phyloP scores from a whole-genome alignment of 92 coral and sea anemone genomes.

The Bergia puertoricense region DNA sequence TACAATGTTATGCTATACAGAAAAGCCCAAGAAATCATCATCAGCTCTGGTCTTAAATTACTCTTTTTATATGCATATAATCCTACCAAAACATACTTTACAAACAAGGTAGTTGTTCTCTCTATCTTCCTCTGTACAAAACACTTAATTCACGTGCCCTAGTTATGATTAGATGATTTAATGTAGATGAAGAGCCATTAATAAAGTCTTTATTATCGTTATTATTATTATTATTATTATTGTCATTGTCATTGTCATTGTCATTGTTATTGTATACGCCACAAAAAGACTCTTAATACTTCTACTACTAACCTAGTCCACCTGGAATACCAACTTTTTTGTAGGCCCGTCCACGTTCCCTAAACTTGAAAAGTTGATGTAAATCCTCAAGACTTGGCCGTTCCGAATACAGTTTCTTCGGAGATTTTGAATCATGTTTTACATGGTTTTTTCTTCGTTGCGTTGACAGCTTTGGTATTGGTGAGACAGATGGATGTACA shows the following conservation, averaged over 20 bases:
- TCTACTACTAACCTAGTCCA: slow-evolving; percentile 20
- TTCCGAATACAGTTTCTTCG: slow-evolving; percentile 26
- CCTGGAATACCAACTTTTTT: slow-evolving; percentile 42
- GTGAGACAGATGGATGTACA: neutral
- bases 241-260: too few relatives aligned
- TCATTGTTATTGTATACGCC: too few relatives aligned
- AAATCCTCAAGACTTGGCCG: slow-evolving; percentile 46
- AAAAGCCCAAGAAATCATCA: slow-evolving; percentile 38
- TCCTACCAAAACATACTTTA: too few relatives aligned
- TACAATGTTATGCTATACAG: slow-evolving; percentile 99
- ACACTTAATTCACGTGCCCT: too few relatives aligned
- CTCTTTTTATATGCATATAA: too few relatives aligned
- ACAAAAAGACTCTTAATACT: too few relatives aligned
- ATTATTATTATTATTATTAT: too few relatives aligned
- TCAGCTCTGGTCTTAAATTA: neutral
- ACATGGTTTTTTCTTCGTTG: neutral
- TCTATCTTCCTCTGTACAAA: neutral
- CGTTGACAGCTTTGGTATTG: neutral
- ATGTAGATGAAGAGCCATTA: too few relatives aligned
- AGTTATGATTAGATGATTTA: too few relatives aligned
- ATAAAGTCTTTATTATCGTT: too few relatives aligned
- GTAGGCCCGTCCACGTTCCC: slow-evolving; percentile 13
- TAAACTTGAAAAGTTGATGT: slow-evolving; percentile 44
- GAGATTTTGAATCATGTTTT: neutral
- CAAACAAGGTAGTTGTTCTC: neutral